Base-by-base conservation (phyloP, 2,797 vertebrate species). In the Carduelis carduelis region DNA sequence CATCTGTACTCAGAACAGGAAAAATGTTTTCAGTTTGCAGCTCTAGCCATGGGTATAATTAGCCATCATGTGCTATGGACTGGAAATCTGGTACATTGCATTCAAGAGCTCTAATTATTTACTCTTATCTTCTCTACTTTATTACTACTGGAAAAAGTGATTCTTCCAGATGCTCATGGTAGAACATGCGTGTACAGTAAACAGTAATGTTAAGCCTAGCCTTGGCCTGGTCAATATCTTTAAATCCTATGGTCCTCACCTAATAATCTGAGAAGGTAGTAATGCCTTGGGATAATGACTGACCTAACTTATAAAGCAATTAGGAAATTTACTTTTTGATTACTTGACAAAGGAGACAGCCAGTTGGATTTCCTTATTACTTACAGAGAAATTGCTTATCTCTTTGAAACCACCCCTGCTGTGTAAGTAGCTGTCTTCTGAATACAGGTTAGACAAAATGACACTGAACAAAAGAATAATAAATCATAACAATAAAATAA, bases 61-160 rank as follows among this genome's bases (percentile, higher is more conserved):
- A 92, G 34, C 92, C 44, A 69, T 89, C 50, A 47, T 61, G 57
- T 89, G 65, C 87, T 83, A 9, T 83, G 95, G 82, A 57, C 82
- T 95, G 85, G 91, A 94, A 94, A 96, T 68, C 65, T 78, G 72
- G 72, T 65, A 86, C 72, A 89, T 78, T 91, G 61, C 76, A 91
- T 91, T 89, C 47, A 75, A 65, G 46, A 81, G 61, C 79, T 89
- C 76, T 91, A 56, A 94, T 96, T 92, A 86, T 97, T 95, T 95
- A 39, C 69, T 89, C 4, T 4, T 87, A 30, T 59, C 34, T 95
- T 92, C 39, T 86, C 39, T 89, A 8, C 59, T 65, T 94, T 94
- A 70, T 92, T 93, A 63, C 61, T 83, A 32, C 11, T 35, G 50
- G 26, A 83, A 87, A 87, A 89, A 81, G 16, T 24, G n/a, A 35